Evolutionary conservation across 2,888 invertebrate species (phyloP).

Genomic region (Phyllotreta striolata): DNA sequence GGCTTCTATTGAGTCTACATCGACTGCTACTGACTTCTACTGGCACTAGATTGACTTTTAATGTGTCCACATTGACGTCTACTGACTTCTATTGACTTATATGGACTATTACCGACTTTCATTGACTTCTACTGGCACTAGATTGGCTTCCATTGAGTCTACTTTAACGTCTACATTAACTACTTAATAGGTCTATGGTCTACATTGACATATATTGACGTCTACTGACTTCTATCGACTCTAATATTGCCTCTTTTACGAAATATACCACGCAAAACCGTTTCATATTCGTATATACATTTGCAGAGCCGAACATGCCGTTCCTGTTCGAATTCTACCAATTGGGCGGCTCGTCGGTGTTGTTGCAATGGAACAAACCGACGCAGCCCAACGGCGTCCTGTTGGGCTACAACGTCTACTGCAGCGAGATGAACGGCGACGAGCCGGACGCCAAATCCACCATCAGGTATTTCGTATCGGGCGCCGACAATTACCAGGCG

Average conservation of each 20-base stretch:
- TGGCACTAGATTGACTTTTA: too few species aligned
- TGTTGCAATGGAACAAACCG: conserved; percentile 53
- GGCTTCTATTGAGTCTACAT: too few species aligned
- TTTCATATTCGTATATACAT: too few species aligned
- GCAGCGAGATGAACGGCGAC: conserved; percentile 47
- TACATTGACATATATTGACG: not conserved
- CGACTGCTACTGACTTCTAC: too few species aligned
- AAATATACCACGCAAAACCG: too few species aligned
- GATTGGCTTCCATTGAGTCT: too few species aligned
- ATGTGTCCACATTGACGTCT: too few species aligned
- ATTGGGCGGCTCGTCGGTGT: conserved; percentile 48
- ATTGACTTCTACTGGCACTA: too few species aligned
- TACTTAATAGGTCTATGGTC: too few species aligned
- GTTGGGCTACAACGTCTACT: conserved; percentile 53
- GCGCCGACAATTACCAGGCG: conserved; percentile 50
- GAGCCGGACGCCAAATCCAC: conserved; percentile 47
- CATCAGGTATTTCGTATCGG: conserved; percentile 47
- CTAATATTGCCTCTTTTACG: too few species aligned
- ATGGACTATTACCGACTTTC: too few species aligned
- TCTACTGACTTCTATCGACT: not conserved
- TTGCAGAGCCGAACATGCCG: conserved; percentile 52
- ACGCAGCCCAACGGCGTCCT: conserved; percentile 52
- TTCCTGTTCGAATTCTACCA: conserved; percentile 49
- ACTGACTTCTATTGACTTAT: too few species aligned
- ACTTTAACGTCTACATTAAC: not conserved